Base-by-base conservation (phyloP, 2,113 vertebrate genomes). In the Litocranius walleri region DNA sequence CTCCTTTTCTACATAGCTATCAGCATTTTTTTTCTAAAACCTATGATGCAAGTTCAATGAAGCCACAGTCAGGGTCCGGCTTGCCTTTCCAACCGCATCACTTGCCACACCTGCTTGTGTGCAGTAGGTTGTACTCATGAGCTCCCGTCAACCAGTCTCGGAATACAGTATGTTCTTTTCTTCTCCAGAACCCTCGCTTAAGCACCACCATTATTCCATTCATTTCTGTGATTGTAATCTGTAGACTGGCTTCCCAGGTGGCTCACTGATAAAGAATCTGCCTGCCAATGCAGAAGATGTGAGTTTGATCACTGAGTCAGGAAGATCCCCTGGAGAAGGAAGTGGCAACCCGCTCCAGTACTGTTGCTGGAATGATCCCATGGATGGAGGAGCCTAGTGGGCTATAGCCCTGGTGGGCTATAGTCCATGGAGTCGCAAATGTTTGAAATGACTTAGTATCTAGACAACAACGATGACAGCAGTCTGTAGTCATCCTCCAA, bases 381-480 rank as follows among this genome's bases (percentile, higher is more conserved):
- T 12, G 67, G n/a, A 23, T n/a, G 40, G 19, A 71, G 67, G 67
- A 12, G n/a, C 67, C n/a, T 71, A 10, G 10, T 23, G 67, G 10
- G 67, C 67, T 71, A 36, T 19, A 40, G 64, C 36, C 64, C n/a
- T 71, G 19, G 10, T 23, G 67, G 10, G 67, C 67, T 71, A 36
- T 19, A 40, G 64, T 71, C 64, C n/a, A 36, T 36, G 64, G 64
- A 71, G n/a, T 36, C 1, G 1, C 9, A 71, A 71, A 71, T 36
- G 64, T 71, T 71, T 0, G 1, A 71, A 67, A 36, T 36, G 64
- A 21, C 9, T 36, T 71, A 36, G 64, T 36, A 36, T 71, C 64
- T 23, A 21, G 64, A 23, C n/a, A 11, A 71, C 33, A 17, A 4
- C 8, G 19, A 36, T 0, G 7, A 9, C 17, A 71, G 3, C 64